Base-by-base conservation (phyloP, 2,113 vertebrate genomes). In the Mustela lutreola region DNA sequence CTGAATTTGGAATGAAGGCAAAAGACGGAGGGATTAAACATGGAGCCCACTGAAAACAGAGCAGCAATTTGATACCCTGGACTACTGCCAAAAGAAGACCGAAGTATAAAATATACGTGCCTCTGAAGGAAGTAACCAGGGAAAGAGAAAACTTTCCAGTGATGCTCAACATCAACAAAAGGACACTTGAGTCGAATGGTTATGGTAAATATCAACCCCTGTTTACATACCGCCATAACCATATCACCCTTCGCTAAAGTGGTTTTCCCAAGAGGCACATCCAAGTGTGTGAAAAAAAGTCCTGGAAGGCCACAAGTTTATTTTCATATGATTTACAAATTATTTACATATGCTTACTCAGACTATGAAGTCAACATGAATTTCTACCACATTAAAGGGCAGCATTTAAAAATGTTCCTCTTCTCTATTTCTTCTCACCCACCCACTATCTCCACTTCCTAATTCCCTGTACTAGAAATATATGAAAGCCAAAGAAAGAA, bases 301-400 rank as follows among this genome's bases (percentile, higher is more conserved):
- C 48, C 91, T 89, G 50, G 87, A 89, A 92, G 94, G 36, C 97
- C 96, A 91, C 88, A 94, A 92, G 94, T 97, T 97, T 98, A 97
- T 97, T 97, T 97, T 98, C 91, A 83, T 81, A 88, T 85, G 82
- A 94, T 96, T 98, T 95, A 96, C 78, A 97, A 98, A 98, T 83
- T 91, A 96, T 98, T 97, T 97, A 96, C 92, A 98, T 94, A 90
- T 97, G 95, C 83, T 97, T 97, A 96, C 87, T 90, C 94, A 97
- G 97, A 97, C 96, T 96, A 79, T 97, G 92, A 97, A 96, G 97
- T 96, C 97, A 97, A 97, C 71, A 97, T 75, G 84, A 82, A 85
- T 95, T 95, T 93, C 88, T 79, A 96, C 97, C 96, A 89, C 94
- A 98, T 89, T 95, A 94, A 97, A 98, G 67, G 92, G 71, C 89